Percentiles rank a stretch among this genome's conserved stretches.
phyloP scores from a whole-genome alignment of 2,797 vertebrate species.

The Notamacropus eugenii region DNA sequence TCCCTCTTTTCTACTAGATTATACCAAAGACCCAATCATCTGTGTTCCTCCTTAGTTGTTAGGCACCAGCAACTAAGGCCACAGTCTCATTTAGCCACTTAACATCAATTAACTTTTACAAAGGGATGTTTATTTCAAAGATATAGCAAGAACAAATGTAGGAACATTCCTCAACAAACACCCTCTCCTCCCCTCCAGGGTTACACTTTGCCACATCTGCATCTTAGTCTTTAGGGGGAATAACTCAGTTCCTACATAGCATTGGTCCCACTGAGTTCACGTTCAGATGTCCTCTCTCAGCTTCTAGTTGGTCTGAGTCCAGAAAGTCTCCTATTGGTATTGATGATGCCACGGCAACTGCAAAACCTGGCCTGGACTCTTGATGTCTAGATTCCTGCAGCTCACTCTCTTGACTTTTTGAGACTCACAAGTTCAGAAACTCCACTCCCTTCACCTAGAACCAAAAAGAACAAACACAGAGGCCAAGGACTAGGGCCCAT shows the following conservation, averaged over 20 bases:
- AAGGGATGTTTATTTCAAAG: not conserved
- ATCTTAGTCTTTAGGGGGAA: not conserved
- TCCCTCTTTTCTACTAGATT: not conserved
- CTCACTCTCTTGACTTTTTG: not conserved
- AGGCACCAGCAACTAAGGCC: not conserved
- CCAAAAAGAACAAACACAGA: not conserved
- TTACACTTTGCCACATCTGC: not conserved
- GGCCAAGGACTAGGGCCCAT: not conserved
- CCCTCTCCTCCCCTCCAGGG: not conserved
- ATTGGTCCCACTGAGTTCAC: not conserved
- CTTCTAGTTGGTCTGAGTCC: not conserved
- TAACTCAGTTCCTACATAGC: not conserved
- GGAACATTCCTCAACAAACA: not conserved
- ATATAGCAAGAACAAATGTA: slow-evolving; percentile 2
- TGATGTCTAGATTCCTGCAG: not conserved
- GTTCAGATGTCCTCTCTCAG: not conserved
- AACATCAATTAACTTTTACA: not conserved
- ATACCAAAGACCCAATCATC: not conserved
- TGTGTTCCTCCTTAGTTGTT: not conserved
- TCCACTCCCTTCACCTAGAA: not conserved
- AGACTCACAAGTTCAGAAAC: not conserved
- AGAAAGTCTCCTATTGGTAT: not conserved
- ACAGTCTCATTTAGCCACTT: not conserved
- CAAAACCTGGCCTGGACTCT: not conserved
- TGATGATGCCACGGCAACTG: not conserved